Base-by-base conservation (phyloP, 92 coral and sea anemone genomes). In the Isaurus tuberculatus region DNA sequence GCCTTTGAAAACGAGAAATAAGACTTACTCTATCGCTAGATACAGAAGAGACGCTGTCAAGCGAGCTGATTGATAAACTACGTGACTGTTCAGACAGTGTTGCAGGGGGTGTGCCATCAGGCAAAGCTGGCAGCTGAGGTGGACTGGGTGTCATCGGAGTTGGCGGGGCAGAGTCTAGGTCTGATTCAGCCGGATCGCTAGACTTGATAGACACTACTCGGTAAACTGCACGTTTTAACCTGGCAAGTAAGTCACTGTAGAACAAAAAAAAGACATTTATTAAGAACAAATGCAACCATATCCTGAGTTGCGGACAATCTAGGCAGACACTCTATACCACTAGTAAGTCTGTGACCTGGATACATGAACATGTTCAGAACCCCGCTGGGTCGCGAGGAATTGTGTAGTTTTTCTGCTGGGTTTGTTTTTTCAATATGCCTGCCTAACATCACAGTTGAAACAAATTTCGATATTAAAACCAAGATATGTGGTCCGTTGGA, bases 11-110 rank as follows among this genome's bases (percentile, higher is more conserved):
- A n/a, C n/a, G n/a, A n/a, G n/a, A n/a, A 3, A 4, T 19, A 27
- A 20, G 32, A 60, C 98, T 87, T 84, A 93, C 98, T 84, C 91
- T 86, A 29, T 92, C 95, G 65, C 87, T 89, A 30, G 92, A 88
- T 74, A 91, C 94, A n/a, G 93, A 81, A 31, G 95, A 49, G 30
- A 98, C 93, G 17, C 98, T 94, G 48, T 94, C 99, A 33, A 94
- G 92, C n/a, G 98, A 96, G 4, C 93, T 90, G 73, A 95, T 74
- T 2, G 99, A 96, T 51, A 94, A 87, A 46, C 93, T 85, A 27
- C 94, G 88, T 13, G 97, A 93, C 23, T 84, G 73, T 20, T 92
- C 86, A 51, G 97, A 90, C 73, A 85, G 55, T 73, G 84, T 63
- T 29, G 43, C 49, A 2, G 63, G 48, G 23, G 34, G 85, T 28